phyloP scores from a whole-genome alignment of 2,797 vertebrate genomes.

The Hyperoplus immaculatus region DNA sequence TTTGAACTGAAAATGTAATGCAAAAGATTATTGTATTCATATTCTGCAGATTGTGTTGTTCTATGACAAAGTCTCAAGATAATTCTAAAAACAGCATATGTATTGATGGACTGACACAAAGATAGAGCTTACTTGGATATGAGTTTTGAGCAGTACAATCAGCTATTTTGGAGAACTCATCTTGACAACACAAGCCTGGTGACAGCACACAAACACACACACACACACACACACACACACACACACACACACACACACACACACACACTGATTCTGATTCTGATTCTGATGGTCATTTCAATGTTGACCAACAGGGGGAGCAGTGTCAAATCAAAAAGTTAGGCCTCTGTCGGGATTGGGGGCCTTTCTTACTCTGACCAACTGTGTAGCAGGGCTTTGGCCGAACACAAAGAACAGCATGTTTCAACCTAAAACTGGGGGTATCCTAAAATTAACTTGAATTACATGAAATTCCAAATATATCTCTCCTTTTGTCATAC shows the following conservation, averaged over 20 bases:
- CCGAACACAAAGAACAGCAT: not conserved
- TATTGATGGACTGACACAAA: not conserved
- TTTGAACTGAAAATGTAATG: not conserved
- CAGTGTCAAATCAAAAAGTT: slow-evolving; percentile 7
- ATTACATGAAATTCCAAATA: not conserved
- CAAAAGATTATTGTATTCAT: not conserved
- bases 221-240: no score
- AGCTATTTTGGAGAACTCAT: not conserved
- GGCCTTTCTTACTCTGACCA: not conserved
- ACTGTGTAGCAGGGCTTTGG: not conserved
- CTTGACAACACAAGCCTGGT: not conserved
- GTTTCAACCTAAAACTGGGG: no score
- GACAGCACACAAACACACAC: no score
- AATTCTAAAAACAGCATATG: not conserved
- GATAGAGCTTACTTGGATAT: not conserved
- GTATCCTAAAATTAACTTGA: not conserved
- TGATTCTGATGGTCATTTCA: not conserved
- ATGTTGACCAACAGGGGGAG: slow-evolving; percentile 43
- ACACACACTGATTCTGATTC: not conserved
- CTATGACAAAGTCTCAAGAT: not conserved
- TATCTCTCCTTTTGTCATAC: not conserved
- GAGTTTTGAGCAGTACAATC: not conserved
- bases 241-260: no score
- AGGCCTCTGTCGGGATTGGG: not conserved
- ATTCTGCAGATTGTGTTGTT: not conserved